Evolutionary conservation across 1,140 invertebrate species (phyloP), one percentile per base, ranked within the genome.

Genomic region (Papilio polytes): DNA sequence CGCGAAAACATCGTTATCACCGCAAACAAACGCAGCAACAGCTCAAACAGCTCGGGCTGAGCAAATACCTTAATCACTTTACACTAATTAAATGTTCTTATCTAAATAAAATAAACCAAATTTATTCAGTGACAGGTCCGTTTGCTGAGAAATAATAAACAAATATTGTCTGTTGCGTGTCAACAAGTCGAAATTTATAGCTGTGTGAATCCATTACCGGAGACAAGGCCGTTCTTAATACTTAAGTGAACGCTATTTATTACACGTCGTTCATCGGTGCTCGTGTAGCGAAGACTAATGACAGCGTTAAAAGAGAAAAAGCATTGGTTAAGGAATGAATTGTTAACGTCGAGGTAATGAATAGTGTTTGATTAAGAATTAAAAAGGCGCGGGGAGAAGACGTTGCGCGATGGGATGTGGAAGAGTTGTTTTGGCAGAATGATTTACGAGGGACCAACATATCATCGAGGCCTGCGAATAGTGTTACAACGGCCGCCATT

Each of bases 181-280:
- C 88, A 91, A 92, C 91, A 92, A 85, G 84, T 87, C 83, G 79
- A 90, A 92, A 92, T 92, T 92, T 92, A 93, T 92, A 87, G 85
- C 88, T 83, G 79, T 83, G 83, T 88, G 90, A 90, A 90, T 89
- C 88, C 89, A 91, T 89, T 90, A 86, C 84, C 76, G 84, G 84
- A 84, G 87, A 89, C 87, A 87, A 89, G 86, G 88, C 83, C 85
- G 82, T 66, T 83, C 48, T 80, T 81, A 53, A 80, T 81, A 81
- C 46, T 77, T 74, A 80, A 81, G 81, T 78, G 81, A 83, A 22
- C 63, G 74, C 48, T 74, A 83, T 86, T 78, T 36, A 66, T 84
- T 80, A 83, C 18, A 76, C 44, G 63, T 74, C 53, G 48, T 89
- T 80, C 87, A 91, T 84, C 88, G 88, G 87, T 78, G 81, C 53